A percentile compares a stretch with the other conserved stretches of the same genome.
phyloP scores from a whole-genome alignment of 2,797 vertebrate species.

The Bovichtus diacanthus region DNA sequence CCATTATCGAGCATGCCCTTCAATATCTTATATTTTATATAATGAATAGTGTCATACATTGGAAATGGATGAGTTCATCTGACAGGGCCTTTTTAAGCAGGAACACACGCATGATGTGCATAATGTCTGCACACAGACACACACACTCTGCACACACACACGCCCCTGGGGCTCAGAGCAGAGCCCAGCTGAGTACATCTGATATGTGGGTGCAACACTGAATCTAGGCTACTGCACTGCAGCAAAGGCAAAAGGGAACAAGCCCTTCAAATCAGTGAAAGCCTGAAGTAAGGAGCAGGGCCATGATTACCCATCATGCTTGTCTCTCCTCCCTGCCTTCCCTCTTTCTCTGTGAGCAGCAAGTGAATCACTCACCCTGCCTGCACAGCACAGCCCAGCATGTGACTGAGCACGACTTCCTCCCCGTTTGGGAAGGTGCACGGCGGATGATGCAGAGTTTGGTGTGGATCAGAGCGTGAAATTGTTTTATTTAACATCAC shows the following conservation, averaged over 20 bases:
- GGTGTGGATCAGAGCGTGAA: slow-evolving; percentile 65
- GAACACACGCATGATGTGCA: no score
- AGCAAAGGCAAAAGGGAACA: slow-evolving; percentile 58
- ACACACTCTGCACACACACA: slow-evolving; percentile 9
- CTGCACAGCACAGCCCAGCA: slow-evolving; percentile 35
- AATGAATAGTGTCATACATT: no score
- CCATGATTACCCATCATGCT: slow-evolving; percentile 61
- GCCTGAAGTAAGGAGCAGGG: slow-evolving; percentile 59
- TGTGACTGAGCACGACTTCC: slow-evolving; percentile 62
- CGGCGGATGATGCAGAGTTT: slow-evolving; percentile 55
- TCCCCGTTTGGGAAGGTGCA: slow-evolving; percentile 59
- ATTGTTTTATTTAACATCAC: slow-evolving; percentile 75
- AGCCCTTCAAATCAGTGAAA: slow-evolving; percentile 61
- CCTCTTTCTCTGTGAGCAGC: slow-evolving; percentile 45
- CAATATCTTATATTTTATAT: no score
- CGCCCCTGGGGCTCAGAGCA: slow-evolving; percentile 60
- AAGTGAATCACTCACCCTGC: slow-evolving; percentile 52
- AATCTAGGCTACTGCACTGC: slow-evolving; percentile 79
- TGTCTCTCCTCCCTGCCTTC: slow-evolving; percentile 20
- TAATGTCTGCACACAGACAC: background rate
- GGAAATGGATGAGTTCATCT: no score
- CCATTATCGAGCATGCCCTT: no score
- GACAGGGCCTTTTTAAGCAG: no score
- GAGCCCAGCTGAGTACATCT: slow-evolving; percentile 59
- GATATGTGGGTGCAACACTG: slow-evolving; percentile 67